Percentiles rank a stretch among this genome's conserved stretches.
phyloP scores from a whole-genome alignment of 2,888 invertebrate genomes.

The Phaedon cochleariae region DNA sequence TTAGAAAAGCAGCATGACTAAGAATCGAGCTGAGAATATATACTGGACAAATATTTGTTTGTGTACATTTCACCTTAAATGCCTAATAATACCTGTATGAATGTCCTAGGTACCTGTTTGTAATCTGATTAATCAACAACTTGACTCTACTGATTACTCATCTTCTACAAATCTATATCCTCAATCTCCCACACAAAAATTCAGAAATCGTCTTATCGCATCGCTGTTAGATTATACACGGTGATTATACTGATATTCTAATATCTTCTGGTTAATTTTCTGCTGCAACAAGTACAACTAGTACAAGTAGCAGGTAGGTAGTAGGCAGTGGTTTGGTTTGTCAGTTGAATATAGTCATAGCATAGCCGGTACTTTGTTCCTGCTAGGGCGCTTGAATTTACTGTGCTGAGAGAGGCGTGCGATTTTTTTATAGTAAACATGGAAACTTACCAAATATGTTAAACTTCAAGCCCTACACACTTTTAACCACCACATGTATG shows the following conservation, averaged over 20 bases:
- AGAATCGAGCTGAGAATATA: neutral
- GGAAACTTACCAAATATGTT: slow-evolving; percentile 47
- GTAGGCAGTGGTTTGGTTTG: no score
- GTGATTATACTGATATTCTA: neutral
- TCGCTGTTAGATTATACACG: neutral
- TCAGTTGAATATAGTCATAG: neutral
- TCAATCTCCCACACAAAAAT: neutral
- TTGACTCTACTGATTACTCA: neutral
- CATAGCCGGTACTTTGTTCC: neutral
- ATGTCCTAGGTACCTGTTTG: neutral
- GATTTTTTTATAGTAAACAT: neutral
- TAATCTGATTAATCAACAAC: neutral
- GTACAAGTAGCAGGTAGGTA: neutral
- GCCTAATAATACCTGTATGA: neutral
- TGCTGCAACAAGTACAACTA: neutral
- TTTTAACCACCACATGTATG: slow-evolving; percentile 55
- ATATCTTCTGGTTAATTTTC: neutral
- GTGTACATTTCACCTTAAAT: neutral
- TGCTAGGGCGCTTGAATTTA: neutral
- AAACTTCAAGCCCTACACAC: slow-evolving; percentile 42
- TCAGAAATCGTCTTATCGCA: neutral
- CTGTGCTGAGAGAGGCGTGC: neutral
- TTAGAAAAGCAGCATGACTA: neutral
- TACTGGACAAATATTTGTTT: neutral
- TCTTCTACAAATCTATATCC: neutral